Conservation (phyloP, 2,113 vertebrate species). For the Zingel zingel region DNA sequence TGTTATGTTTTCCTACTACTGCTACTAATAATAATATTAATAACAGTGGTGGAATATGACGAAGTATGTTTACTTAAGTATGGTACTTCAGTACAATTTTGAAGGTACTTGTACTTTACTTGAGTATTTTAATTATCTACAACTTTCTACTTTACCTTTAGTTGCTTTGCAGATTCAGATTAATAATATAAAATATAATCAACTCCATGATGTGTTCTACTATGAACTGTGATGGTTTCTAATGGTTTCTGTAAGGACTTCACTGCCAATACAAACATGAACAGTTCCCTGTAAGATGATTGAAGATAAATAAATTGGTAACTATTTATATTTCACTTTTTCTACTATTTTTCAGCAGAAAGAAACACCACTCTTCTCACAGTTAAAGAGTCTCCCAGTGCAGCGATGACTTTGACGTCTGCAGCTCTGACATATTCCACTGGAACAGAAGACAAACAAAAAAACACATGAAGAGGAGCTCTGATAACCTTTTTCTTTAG, state of each 20-base stretch:
- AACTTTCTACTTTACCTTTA: no score
- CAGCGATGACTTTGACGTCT: constrained; percentile 89
- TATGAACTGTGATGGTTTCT: not conserved
- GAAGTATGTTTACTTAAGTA: no score
- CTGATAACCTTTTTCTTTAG: not conserved
- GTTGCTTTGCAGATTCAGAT: no score
- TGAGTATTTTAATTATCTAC: no score
- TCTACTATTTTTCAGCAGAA: no score
- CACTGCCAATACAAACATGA: not conserved
- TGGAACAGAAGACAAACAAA: constrained; percentile 60
- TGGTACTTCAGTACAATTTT: no score
- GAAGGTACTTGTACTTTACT: no score
- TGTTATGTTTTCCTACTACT: no score
- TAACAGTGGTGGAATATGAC: no score
- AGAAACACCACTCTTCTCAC: constrained; percentile 78
- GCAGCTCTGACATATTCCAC: constrained; percentile 88
- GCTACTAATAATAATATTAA: no score
- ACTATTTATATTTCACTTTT: not conserved
- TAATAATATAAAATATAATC: no score
- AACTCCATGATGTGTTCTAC: no score
- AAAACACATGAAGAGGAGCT: not conserved
- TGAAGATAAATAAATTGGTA: not conserved
- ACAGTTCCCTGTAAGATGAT: not conserved
- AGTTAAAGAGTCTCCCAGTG: constrained; percentile 91
- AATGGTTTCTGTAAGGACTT: not conserved